Percentiles rank a stretch among this genome's conserved stretches.
These are phyloP conservation scores for Epizoanthus illoricatus DNA, from an alignment of 92 coral and sea anemone genomes.

Conservation along the genomic window DNA sequence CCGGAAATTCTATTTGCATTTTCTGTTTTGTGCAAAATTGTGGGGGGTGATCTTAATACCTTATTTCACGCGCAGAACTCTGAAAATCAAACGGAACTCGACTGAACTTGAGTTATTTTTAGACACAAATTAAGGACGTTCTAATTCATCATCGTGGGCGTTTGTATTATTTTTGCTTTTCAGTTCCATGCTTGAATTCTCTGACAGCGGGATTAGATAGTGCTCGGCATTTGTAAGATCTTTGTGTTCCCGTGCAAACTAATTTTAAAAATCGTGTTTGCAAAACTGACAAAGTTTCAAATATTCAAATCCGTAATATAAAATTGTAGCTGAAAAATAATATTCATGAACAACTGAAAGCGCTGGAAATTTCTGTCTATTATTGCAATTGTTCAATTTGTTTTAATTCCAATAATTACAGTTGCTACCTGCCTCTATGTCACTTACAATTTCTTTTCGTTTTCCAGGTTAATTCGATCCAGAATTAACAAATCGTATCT, in stretches of 20 bases:
- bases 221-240: background rate
- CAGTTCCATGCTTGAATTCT: background rate
- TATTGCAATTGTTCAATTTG: background rate
- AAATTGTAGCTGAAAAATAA: background rate
- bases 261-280: constrained; percentile 24
- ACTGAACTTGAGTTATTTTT: no score
- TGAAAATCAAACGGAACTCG: no score
- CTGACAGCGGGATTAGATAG: background rate
- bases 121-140: background rate
- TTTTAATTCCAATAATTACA: background rate
- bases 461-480: background rate
- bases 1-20: background rate
- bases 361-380: background rate
- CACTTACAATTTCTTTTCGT: background rate
- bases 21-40: background rate
- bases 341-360: background rate
- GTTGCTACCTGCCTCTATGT: no score
- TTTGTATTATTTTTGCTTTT: background rate
- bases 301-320: background rate
- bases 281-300: constrained; percentile 6
- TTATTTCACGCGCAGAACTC: no score
- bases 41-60: background rate
- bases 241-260: constrained; percentile 10
- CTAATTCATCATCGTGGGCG: no score
- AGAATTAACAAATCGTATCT: background rate